phyloP scores from a whole-genome alignment of 1,140 invertebrate genomes.

The Scaptomyza pallida region DNA sequence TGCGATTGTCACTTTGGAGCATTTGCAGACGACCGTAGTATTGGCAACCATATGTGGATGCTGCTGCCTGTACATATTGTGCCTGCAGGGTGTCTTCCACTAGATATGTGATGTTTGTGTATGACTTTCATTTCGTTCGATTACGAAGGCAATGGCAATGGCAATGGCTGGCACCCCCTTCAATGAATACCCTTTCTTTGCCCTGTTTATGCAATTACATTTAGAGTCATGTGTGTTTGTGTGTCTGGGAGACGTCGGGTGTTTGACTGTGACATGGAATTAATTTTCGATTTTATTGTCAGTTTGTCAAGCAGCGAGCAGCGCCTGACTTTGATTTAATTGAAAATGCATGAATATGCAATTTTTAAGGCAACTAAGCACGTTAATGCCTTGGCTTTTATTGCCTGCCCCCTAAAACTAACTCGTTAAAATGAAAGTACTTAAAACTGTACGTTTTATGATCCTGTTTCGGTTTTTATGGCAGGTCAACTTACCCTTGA shows the following conservation, averaged over 20 bases:
- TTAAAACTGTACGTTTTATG: conserved; percentile 44
- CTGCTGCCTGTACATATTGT: conserved; percentile 7
- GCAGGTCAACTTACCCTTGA: conserved; percentile 31
- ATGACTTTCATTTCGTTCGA: conserved; percentile 68
- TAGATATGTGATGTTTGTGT: too few species aligned
- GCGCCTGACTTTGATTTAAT: conserved; percentile 79
- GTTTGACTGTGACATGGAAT: conserved; percentile 67
- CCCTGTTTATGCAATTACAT: conserved; percentile 67
- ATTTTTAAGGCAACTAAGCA: conserved; percentile 62
- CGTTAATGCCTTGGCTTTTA: conserved; percentile 42
- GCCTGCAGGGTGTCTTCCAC: conserved; percentile 33
- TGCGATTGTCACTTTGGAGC: conserved; percentile 78
- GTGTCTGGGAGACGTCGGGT: conserved; percentile 44
- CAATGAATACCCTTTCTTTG: neutral
- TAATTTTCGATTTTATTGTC: conserved; percentile 83
- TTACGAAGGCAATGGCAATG: too few species aligned
- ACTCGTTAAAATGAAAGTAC: conserved; percentile 44
- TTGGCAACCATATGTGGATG: neutral
- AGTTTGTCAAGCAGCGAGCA: conserved; percentile 77
- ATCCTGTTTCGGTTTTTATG: conserved; percentile 3
- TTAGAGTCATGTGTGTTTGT: conserved; percentile 69
- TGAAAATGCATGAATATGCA: conserved; percentile 83
- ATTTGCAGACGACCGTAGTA: conserved; percentile 27
- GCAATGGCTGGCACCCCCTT: too few species aligned
- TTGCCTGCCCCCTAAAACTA: neutral